These are phyloP conservation scores for Chelidonichthys spinosus DNA, from an alignment of 2,797 vertebrate species.

Conservation along the genomic window DNA sequence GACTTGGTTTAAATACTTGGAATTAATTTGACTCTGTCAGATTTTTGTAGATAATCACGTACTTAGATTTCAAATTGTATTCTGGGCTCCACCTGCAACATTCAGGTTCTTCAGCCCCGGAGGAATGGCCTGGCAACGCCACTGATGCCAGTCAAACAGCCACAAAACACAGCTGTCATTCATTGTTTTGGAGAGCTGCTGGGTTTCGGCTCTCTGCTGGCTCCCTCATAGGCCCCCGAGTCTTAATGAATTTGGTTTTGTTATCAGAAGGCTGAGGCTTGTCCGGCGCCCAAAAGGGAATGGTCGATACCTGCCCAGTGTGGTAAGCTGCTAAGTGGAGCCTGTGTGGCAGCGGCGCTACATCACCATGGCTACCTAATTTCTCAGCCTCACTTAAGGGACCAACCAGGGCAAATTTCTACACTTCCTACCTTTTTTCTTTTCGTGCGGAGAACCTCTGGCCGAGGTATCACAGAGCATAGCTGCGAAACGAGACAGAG, in stretches of 20 bases:
- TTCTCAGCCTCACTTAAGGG: slow-evolving; percentile 68
- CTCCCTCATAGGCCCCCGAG: background rate
- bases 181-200: slow-evolving; percentile 17
- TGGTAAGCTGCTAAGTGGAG: slow-evolving; percentile 59
- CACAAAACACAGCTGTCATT: slow-evolving; percentile 27
- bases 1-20: no score
- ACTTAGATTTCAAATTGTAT: no score
- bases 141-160: no score
- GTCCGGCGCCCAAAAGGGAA: slow-evolving; percentile 30
- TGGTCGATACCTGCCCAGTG: slow-evolving; percentile 45
- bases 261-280: slow-evolving; percentile 38
- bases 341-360: slow-evolving; percentile 52
- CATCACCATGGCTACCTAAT: slow-evolving; percentile 68
- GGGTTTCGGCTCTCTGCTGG: slow-evolving; percentile 17
- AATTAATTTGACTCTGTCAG: no score
- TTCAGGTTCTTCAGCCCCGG: no score
- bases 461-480: slow-evolving; percentile 32
- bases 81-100: no score
- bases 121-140: no score
- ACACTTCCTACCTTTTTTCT: slow-evolving; percentile 47
- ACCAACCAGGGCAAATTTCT: slow-evolving; percentile 73
- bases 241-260: slow-evolving; percentile 48
- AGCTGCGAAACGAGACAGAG: slow-evolving; percentile 17
- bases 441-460: slow-evolving; percentile 28
- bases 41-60: no score